Evolutionary conservation across 2,888 invertebrate species (phyloP), one percentile per base, ranked within the genome.

Genomic region (Beris morrisii): DNA sequence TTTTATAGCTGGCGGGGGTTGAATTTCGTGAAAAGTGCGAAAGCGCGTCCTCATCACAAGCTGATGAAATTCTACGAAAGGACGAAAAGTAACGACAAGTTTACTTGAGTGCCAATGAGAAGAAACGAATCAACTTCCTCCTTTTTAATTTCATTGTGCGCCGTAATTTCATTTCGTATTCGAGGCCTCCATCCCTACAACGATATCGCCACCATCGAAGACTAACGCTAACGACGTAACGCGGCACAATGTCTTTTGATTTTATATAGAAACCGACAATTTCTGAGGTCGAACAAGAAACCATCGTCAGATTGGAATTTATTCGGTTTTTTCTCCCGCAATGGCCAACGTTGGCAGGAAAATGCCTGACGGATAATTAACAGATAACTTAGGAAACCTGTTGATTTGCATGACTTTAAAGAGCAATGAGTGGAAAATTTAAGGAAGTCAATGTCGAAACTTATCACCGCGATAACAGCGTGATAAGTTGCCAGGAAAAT

Each of bases 161-260:
- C 30, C 58, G 46, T 59, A 48, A 59, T 61, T 61, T 38, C 52
- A 61, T 61, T 59, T 61, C 15, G 61, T 61, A 52, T 50, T 52
- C 61, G 52, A 7, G 9, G 38, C 38, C 9, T 38, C 38, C 38
- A 38, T 38, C 38, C 9, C 38, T 7, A 3, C 7, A 38, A 38
- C 38, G 38, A 38, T 38, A 38, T 7, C 38, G 38, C 1, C 38
- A 9, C 5, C 38, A 7, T 7, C 38, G 38, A 38, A 1, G 38
- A 9, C 7, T 38, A 9, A 38, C 9, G 38, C 38, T 46, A 15
- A 46, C 11, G 46, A 13, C 5, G 46, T 46, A 46, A 15, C 13
- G 12, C 7, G 15, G 46, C 4, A 46, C 12, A 15, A 13, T 46
- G 46, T 11, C n/a, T 46, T 46, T n/a, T 15, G 15, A n/a, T 46